Conservation (phyloP, 2,797 vertebrate species). For the Anas bahamensis region DNA sequence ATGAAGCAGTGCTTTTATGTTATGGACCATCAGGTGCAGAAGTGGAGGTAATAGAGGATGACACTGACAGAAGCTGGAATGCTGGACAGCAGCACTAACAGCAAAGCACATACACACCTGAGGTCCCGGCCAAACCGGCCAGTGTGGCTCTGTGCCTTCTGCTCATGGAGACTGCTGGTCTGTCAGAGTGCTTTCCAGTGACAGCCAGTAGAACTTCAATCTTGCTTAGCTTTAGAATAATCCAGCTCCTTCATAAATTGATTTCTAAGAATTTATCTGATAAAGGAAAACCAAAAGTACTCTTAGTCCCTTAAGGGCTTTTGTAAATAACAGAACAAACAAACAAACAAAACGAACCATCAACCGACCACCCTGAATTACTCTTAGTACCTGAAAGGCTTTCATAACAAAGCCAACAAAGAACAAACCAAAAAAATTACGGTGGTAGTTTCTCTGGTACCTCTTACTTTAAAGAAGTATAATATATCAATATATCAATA, state of each 20-base stretch:
- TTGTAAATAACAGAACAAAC: neutral
- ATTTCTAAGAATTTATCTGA: neutral
- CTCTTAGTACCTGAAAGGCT: neutral
- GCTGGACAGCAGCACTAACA: neutral
- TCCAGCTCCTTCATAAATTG: neutral
- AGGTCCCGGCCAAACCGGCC: neutral
- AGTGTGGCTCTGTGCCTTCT: rapidly evolving
- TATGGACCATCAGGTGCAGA: neutral
- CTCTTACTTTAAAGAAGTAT: neutral
- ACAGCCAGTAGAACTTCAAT: neutral
- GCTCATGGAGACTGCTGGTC: neutral
- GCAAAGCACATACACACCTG: neutral
- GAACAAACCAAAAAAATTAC: neutral
- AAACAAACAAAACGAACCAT: neutral
- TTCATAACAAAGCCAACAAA: neutral
- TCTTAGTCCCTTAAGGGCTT: neutral
- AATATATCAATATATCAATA: neutral
- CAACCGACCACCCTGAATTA: neutral
- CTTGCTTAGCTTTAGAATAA: neutral
- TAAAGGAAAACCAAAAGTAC: neutral
- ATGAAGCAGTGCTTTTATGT: neutral
- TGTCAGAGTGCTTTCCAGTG: neutral
- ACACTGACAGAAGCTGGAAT: neutral
- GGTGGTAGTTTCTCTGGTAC: neutral
- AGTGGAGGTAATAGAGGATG: neutral